Evolutionary conservation across 2,888 invertebrate species (phyloP), one percentile per base, ranked within the genome.

Genomic region (Rhagonycha fulva): DNA sequence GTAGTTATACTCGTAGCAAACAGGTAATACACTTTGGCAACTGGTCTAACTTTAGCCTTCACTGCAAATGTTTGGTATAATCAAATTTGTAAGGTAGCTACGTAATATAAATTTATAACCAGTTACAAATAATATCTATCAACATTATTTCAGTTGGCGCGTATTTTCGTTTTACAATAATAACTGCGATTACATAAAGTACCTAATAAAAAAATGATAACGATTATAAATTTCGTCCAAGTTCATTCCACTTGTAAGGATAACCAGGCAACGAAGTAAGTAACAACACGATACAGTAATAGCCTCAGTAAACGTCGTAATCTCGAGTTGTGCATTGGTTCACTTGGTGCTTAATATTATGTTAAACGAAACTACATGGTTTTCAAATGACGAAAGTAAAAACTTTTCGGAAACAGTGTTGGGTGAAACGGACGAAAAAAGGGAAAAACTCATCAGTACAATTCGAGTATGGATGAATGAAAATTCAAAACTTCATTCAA

Each of bases 381-480:
- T 32, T 62, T 80, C 84, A 32, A 81, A 82, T 63, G 81, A 82
- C 3, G 79, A 80, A 60, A 80, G 80, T 14, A 82, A 79, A 78
- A 77, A 79, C 68, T 86, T 82, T 77, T 84, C 84, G 1, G 76
- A 76, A 76, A 82, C 85, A 74, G 75, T 77, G 71, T 79, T 87
- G 14, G 83, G 85, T 62, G 88, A 88, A 84, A 86, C 85, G 1
- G 84, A 84, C 9, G 83, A 83, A 76, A 79, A 26, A 12, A 81
- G 84, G 60, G 76, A 77, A 77, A 61, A 80, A 71, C 72, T 78
- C 67, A 80, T 89, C 61, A 80, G 85, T 70, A 82, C 87, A 32
- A 83, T 89, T 32, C 80, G 81, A 77, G 75, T 82, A 74, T 90
- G 90, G 90, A 80, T 89, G 7, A 79, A 83, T 7, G 86, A 88